Conservation (phyloP, 2,113 vertebrate species). For the Cacatua alba region DNA sequence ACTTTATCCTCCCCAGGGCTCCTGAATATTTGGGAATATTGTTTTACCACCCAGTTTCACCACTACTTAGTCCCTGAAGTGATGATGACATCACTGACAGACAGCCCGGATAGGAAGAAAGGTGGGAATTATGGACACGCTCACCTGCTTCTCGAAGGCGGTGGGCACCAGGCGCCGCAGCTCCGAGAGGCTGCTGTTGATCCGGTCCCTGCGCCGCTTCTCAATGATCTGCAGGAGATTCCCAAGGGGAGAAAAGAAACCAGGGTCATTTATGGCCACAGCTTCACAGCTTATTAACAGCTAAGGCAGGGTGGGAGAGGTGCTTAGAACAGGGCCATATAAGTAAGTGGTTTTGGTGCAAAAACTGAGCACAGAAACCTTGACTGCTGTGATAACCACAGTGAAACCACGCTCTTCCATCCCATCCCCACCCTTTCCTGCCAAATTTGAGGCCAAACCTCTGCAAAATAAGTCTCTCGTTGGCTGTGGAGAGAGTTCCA, state of each 20-base stretch:
- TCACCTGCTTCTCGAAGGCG: constrained; percentile 92
- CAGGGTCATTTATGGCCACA: neutral
- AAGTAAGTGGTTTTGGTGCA: neutral
- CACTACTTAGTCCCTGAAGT: neutral
- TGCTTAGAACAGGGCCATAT: accelerated
- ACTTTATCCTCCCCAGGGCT: neutral
- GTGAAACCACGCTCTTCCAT: neutral
- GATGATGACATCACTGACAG: neutral
- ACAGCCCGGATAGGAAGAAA: accelerated
- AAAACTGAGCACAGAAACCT: neutral
- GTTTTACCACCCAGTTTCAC: neutral
- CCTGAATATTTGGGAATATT: neutral
- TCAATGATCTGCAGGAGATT: constrained; percentile 86
- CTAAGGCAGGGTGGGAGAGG: neutral
- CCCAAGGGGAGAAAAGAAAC: neutral
- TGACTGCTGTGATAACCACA: neutral
- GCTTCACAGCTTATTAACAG: accelerated
- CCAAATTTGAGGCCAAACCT: neutral
- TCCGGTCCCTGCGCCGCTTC: constrained; percentile 91
- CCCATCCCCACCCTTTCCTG: neutral
- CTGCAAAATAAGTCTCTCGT: neutral
- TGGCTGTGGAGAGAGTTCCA: neutral
- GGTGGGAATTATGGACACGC: neutral
- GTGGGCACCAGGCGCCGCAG: constrained; percentile 91
- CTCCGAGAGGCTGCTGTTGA: constrained; percentile 95